phyloP scores from a whole-genome alignment of 1,140 invertebrate genomes.

The Pseudomyrmex concolor region DNA sequence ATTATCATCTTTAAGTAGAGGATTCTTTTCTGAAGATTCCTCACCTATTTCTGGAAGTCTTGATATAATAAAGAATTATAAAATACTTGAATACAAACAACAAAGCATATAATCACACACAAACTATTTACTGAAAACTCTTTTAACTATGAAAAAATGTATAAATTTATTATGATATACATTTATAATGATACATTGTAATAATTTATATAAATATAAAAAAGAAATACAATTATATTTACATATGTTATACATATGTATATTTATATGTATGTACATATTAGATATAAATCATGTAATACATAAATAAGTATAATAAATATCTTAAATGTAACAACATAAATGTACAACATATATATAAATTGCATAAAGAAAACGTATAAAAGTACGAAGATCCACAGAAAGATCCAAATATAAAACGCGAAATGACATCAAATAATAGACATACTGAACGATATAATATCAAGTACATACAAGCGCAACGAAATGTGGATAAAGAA shows the following conservation, averaged over 20 bases:
- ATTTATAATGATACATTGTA: too few relatives aligned
- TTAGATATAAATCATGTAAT: neutral
- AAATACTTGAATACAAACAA: slow-evolving; percentile 17
- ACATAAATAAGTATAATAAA: neutral
- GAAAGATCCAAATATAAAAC: too few relatives aligned
- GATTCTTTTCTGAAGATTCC: slow-evolving; percentile 90
- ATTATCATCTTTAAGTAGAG: slow-evolving; percentile 89
- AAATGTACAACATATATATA: neutral
- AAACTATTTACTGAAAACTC: neutral
- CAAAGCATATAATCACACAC: slow-evolving; percentile 22
- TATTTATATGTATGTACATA: too few relatives aligned
- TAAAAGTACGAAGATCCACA: neutral
- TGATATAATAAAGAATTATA: slow-evolving; percentile 23
- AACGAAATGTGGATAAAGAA: neutral
- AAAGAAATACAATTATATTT: too few relatives aligned
- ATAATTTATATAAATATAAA: too few relatives aligned
- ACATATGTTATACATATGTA: too few relatives aligned
- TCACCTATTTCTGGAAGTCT: slow-evolving; percentile 96
- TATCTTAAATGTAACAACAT: neutral
- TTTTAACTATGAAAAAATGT: neutral
- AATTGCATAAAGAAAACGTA: neutral
- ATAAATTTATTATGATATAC: neutral
- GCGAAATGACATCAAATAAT: too few relatives aligned
- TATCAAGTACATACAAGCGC: too few relatives aligned
- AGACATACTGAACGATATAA: too few relatives aligned